Conservation (phyloP, 2,888 invertebrate genomes). For the Odontocerum albicorne region DNA sequence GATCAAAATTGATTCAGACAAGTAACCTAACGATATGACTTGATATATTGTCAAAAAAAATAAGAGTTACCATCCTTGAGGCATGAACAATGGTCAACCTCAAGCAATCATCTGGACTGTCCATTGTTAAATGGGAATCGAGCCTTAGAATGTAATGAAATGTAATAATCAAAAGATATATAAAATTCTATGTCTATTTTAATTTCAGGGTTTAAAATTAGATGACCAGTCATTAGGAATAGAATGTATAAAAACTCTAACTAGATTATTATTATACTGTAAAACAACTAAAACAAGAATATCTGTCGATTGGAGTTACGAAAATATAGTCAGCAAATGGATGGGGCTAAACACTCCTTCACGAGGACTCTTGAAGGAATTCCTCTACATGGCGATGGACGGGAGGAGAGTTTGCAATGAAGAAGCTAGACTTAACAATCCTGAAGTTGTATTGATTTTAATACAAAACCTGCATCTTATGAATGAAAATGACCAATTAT, state of each 20-base stretch:
- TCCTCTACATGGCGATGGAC: constrained; percentile 34
- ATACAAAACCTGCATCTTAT: constrained; percentile 29
- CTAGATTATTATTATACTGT: constrained; percentile 37
- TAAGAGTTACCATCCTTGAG: too few species aligned
- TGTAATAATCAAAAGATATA: too few species aligned
- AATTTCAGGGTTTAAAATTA: constrained; percentile 37
- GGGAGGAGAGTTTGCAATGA: constrained; percentile 26
- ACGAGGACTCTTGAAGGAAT: constrained; percentile 30
- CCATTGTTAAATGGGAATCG: too few species aligned
- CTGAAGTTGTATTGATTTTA: constrained; percentile 32
- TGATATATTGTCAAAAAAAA: too few species aligned
- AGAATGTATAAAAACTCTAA: constrained; percentile 39
- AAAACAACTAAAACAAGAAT: constrained; percentile 26
- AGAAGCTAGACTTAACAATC: constrained; percentile 29
- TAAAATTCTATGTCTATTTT: background rate
- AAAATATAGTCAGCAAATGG: constrained; percentile 31
- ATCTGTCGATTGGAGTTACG: constrained; percentile 25
- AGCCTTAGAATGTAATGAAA: too few species aligned
- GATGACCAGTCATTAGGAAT: constrained; percentile 38
- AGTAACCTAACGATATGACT: too few species aligned
- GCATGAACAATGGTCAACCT: too few species aligned
- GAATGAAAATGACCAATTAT: constrained; percentile 29
- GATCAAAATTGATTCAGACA: too few species aligned
- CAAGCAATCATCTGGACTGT: too few species aligned
- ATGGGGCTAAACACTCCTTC: constrained; percentile 26